A percentile compares a stretch with the other conserved stretches of the same genome.
phyloP scores from a whole-genome alignment of 1,140 invertebrate species.

The Saccostrea echinata region DNA sequence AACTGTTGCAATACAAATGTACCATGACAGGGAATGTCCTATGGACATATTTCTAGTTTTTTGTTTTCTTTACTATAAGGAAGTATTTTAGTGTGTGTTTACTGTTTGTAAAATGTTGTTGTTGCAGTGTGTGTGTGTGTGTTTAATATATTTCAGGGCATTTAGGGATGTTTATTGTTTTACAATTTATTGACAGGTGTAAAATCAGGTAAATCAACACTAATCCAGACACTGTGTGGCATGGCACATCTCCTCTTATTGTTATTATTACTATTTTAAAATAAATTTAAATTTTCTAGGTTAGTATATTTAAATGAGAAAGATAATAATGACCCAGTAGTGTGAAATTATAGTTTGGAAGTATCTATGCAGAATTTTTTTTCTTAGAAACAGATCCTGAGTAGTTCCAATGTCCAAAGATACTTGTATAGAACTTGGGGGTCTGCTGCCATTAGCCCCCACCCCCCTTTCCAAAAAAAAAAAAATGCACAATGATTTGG shows the following conservation, averaged over 20 bases:
- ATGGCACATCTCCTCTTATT: conserved; percentile 7
- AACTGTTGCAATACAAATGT: too few relatives aligned
- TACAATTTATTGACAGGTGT: conserved; percentile 29
- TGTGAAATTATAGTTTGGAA: background rate
- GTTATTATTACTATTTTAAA: background rate
- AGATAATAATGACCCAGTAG: background rate
- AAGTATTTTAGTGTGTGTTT: too few relatives aligned
- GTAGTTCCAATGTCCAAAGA: too few relatives aligned
- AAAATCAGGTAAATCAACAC: conserved; percentile 6
- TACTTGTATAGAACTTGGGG: too few relatives aligned
- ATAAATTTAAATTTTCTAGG: background rate
- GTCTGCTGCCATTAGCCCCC: too few relatives aligned
- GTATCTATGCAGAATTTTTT: background rate
- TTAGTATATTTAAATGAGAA: background rate
- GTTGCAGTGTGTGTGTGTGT: background rate
- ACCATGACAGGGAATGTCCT: too few relatives aligned
- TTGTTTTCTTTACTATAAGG: too few relatives aligned
- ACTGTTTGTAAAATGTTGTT: too few relatives aligned
- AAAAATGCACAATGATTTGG: too few relatives aligned
- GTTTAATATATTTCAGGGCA: background rate
- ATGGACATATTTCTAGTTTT: too few relatives aligned
- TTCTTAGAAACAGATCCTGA: background rate
- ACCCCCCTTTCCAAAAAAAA: too few relatives aligned
- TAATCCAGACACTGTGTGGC: conserved; percentile 26
- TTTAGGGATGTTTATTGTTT: conserved; percentile 9